A percentile compares a stretch with the other conserved stretches of the same genome.
Conservation (phyloP, 2,113 vertebrate species). For the Bettongia penicillata region DNA sequence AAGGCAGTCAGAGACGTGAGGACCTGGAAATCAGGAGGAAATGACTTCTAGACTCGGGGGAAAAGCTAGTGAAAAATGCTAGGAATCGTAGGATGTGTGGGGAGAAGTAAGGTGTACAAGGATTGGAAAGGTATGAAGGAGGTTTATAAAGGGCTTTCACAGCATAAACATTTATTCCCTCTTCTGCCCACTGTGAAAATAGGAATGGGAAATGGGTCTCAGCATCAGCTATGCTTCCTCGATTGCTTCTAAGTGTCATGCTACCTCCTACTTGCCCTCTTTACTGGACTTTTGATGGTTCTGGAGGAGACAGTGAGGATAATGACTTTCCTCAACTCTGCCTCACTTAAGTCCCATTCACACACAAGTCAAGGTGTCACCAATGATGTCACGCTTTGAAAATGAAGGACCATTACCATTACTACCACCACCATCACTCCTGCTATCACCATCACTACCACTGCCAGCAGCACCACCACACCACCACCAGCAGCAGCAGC, state of each 20-base stretch:
- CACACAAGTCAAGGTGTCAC: neutral
- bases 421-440: too few relatives aligned
- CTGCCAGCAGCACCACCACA: too few relatives aligned
- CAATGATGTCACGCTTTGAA: neutral
- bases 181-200: neutral
- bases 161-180: neutral
- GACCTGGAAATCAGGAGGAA: neutral
- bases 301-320: neutral
- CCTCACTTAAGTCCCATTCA: neutral
- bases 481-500: neutral
- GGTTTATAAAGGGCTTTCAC: neutral
- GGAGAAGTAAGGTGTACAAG: too few relatives aligned
- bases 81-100: too few relatives aligned
- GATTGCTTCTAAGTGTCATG: neutral
- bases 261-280: neutral
- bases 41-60: neutral
- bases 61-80: neutral
- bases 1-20: neutral
- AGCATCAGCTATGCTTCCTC: too few relatives aligned
- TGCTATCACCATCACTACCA: too few relatives aligned
- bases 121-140: too few relatives aligned
- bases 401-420: neutral
- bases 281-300: neutral
- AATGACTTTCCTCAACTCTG: neutral
- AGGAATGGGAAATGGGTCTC: neutral